These are phyloP conservation scores for Trichacis sp. DNA, from an alignment of 2,888 invertebrate genomes.

Conservation along the genomic window DNA sequence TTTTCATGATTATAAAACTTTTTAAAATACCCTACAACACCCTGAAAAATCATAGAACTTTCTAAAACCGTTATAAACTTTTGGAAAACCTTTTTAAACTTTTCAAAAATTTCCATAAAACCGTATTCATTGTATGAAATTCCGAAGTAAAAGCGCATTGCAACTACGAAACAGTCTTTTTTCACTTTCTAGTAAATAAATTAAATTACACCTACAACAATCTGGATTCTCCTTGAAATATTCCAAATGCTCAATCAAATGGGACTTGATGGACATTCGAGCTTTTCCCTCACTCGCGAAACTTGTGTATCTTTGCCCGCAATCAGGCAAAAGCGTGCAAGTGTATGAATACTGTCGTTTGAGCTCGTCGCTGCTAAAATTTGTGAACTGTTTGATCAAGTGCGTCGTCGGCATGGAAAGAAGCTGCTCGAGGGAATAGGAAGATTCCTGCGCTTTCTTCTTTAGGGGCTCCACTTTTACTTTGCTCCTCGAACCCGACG, in stretches of 20 bases:
- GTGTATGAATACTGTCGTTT: conserved; percentile 70
- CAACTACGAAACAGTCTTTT: too few relatives aligned
- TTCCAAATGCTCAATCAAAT: conserved; percentile 70
- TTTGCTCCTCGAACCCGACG: conserved; percentile 36
- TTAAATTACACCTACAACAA: conserved; percentile 59
- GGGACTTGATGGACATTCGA: conserved; percentile 69
- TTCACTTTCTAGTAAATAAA: too few relatives aligned
- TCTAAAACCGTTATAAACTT: too few relatives aligned
- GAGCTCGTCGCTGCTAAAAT: conserved; percentile 71
- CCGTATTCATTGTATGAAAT: too few relatives aligned
- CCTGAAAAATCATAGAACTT: too few relatives aligned
- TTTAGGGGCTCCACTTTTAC: conserved; percentile 45
- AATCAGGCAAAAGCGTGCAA: conserved; percentile 70
- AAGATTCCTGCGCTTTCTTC: conserved; percentile 50
- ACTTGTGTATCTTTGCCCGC: conserved; percentile 70
- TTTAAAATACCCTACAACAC: too few relatives aligned
- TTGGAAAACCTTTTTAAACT: too few relatives aligned
- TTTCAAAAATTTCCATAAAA: too few relatives aligned
- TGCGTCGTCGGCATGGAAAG: conserved; percentile 68
- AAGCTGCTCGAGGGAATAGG: conserved; percentile 54
- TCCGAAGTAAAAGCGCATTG: too few relatives aligned
- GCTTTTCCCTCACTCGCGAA: conserved; percentile 73
- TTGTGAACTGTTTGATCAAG: conserved; percentile 70
- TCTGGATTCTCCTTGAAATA: conserved; percentile 58
- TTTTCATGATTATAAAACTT: too few relatives aligned